A percentile compares a stretch with the other conserved stretches of the same genome.
phyloP scores from a whole-genome alignment of 2,797 vertebrate genomes.

The Protosalanx chinensis region DNA sequence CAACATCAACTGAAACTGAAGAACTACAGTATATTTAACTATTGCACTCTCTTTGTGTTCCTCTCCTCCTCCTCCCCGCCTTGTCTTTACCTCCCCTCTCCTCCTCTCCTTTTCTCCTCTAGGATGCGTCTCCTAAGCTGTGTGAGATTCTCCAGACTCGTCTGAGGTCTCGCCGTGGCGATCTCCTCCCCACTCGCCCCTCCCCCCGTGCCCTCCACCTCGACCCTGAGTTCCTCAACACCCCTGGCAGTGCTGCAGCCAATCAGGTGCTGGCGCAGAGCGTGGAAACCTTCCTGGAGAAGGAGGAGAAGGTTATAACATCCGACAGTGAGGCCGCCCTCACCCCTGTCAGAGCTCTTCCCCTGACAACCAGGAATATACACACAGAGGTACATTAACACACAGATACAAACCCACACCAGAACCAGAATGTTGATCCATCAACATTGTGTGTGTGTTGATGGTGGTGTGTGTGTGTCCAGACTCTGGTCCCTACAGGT shows the following conservation, averaged over 20 bases:
- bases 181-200: conserved; percentile 46
- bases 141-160: conserved; percentile 68
- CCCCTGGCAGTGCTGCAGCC: conserved; percentile 48
- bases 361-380: conserved; percentile 45
- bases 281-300: conserved; percentile 68
- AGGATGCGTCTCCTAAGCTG: conserved; percentile 71
- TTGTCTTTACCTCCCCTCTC: neutral
- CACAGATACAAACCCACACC: neutral
- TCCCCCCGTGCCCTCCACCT: conserved; percentile 68
- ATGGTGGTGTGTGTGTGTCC: conserved; percentile 22
- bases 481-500: conserved; percentile 86
- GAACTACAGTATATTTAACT: neutral
- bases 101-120: neutral
- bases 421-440: neutral
- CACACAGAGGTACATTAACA: conserved; percentile 56
- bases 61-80: neutral
- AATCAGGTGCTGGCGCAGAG: conserved; percentile 62
- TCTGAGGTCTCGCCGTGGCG: conserved; percentile 55
- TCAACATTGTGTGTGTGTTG: neutral
- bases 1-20: too few relatives aligned
- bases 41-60: too few relatives aligned
- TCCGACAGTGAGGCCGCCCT: conserved; percentile 59
- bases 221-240: conserved; percentile 68
- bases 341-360: conserved; percentile 56
- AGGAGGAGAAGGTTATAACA: conserved; percentile 50